Evolutionary conservation across 2,113 vertebrate genomes (phyloP).

Genomic region (Boleophthalmus pectinirostris): DNA sequence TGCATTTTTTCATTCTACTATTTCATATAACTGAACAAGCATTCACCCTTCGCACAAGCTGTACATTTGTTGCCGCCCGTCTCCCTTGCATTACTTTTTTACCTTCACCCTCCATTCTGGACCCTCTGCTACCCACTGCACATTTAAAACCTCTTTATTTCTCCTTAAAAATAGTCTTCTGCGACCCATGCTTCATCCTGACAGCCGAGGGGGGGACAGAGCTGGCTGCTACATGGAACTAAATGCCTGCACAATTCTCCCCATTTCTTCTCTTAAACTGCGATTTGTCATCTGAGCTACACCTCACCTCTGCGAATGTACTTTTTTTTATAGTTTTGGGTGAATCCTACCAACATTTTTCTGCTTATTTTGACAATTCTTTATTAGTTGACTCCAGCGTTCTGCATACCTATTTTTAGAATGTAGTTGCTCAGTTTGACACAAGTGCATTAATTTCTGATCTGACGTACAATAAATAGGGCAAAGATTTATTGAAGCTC

Average conservation of each 20-base stretch:
- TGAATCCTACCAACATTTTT: conserved; percentile 17
- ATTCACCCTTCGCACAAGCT: background rate
- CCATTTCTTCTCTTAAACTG: conserved; percentile 2
- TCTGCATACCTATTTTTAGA: conserved; percentile 13
- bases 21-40: background rate
- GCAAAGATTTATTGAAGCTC: background rate
- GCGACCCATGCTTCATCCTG: background rate
- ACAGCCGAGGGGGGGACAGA: conserved; percentile 1
- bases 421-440: conserved; percentile 8
- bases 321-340: conserved; percentile 8
- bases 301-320: background rate
- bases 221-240: conserved; percentile 1
- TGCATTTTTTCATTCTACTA: background rate
- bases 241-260: background rate
- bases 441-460: conserved; percentile 21
- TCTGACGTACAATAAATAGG: background rate
- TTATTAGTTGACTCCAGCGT: conserved; percentile 1
- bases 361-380: conserved; percentile 14
- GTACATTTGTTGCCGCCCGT: background rate
- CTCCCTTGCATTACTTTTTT: background rate
- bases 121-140: background rate
- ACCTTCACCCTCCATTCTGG: background rate
- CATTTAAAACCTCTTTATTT: conserved; percentile 3
- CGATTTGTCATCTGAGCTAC: conserved; percentile 2
- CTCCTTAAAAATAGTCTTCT: conserved; percentile 4